Evolutionary conservation across 2,888 invertebrate species (phyloP).

Genomic region (Acronicta psi): DNA sequence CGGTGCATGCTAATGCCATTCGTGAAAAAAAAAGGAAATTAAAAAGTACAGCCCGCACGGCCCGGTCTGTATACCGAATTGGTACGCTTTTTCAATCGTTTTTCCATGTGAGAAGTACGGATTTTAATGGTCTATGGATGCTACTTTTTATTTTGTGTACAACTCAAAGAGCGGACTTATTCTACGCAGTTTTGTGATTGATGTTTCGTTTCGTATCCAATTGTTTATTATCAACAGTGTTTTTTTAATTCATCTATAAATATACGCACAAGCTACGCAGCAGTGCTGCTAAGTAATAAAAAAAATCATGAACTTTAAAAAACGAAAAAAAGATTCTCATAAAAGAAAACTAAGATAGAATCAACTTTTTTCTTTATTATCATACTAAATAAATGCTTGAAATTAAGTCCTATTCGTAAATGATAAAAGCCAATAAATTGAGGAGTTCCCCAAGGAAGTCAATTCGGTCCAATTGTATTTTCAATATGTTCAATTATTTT

Average conservation of each 20-base stretch:
- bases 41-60: slow-evolving; percentile 63
- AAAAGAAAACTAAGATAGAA: no score
- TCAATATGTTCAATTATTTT: neutral
- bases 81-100: slow-evolving; percentile 59
- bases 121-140: slow-evolving; percentile 56
- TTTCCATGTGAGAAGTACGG: slow-evolving; percentile 39
- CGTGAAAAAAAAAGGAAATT: slow-evolving; percentile 64
- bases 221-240: no score
- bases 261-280: no score
- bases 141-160: slow-evolving; percentile 27
- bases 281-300: no score
- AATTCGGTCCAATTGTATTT: neutral
- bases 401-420: no score
- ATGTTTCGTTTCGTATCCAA: no score
- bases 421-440: no score
- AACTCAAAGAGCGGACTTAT: slow-evolving; percentile 23
- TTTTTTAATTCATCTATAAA: no score
- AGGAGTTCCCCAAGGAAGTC: neutral
- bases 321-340: no score
- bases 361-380: no score
- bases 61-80: slow-evolving; percentile 72
- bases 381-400: no score
- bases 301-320: no score
- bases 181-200: neutral
- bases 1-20: slow-evolving; percentile 80